These are phyloP conservation scores for Neosilurus hyrtlii DNA, from an alignment of 2,797 vertebrate species.

Conservation along the genomic window DNA sequence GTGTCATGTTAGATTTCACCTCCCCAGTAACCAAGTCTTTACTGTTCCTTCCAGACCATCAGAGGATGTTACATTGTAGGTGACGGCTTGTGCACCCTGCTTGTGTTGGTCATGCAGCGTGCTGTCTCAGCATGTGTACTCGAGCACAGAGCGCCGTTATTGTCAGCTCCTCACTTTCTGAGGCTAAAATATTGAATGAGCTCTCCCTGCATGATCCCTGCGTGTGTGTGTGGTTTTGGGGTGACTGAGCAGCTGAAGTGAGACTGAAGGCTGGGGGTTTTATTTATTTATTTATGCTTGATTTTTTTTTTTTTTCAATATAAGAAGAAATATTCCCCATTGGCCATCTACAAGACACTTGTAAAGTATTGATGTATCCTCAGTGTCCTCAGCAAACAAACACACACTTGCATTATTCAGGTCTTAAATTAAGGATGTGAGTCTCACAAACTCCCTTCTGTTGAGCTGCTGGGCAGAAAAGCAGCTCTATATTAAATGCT, in stretches of 20 bases:
- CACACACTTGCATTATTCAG: constrained; percentile 41
- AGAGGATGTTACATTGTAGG: constrained; percentile 77
- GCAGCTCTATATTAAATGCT: constrained; percentile 28
- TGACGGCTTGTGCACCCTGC: constrained; percentile 61
- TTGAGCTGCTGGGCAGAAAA: constrained; percentile 22
- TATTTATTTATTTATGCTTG: no score
- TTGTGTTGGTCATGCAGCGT: constrained; percentile 33
- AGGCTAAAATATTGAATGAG: constrained; percentile 8
- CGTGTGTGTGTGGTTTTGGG: background rate
- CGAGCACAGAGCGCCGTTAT: background rate
- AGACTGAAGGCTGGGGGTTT: background rate
- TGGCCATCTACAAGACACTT: constrained; percentile 9
- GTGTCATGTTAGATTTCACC: background rate
- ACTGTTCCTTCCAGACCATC: constrained; percentile 53
- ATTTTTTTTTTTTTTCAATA: background rate
- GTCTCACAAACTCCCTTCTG: background rate
- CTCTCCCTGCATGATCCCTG: constrained; percentile 30
- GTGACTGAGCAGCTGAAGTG: background rate
- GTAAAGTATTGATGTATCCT: constrained; percentile 47
- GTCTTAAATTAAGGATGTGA: constrained; percentile 26
- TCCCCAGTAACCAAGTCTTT: constrained; percentile 32
- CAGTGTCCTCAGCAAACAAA: constrained; percentile 33
- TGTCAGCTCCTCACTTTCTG: constrained; percentile 2
- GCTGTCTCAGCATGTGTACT: constrained; percentile 18
- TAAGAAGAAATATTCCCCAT: background rate